Evolutionary conservation across 2,888 invertebrate species (phyloP).

Genomic region (Lasioglossum pauxillum): DNA sequence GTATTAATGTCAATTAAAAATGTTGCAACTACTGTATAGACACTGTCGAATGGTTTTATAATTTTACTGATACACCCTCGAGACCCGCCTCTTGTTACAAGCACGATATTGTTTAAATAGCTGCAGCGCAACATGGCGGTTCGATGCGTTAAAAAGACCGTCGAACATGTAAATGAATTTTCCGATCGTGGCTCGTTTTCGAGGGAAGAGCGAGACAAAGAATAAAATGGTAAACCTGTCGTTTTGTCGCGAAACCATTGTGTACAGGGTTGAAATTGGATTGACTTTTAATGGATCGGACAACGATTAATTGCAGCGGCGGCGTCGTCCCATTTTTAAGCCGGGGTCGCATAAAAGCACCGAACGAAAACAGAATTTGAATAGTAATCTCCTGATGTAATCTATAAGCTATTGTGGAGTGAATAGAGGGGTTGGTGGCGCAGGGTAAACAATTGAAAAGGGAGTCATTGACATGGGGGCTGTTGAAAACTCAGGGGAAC

Average conservation of each 20-base stretch:
- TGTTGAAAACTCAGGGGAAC: slow-evolving; percentile 76
- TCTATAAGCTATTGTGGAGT: slow-evolving; percentile 45
- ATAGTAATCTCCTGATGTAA: slow-evolving; percentile 51
- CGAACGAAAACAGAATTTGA: slow-evolving; percentile 45
- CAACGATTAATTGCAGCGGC: slow-evolving; percentile 29
- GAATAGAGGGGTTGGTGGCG: slow-evolving; percentile 59
- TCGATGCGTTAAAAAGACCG: background rate
- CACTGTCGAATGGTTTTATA: background rate
- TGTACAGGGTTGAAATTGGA: background rate
- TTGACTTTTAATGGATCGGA: slow-evolving; percentile 17
- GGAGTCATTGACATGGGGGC: slow-evolving; percentile 75
- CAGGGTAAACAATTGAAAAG: slow-evolving; percentile 77
- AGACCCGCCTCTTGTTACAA: background rate
- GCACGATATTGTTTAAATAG: background rate
- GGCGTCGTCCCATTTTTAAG: slow-evolving; percentile 16
- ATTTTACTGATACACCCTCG: background rate
- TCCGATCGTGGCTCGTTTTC: background rate
- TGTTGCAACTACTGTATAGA: no score
- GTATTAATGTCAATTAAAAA: no score
- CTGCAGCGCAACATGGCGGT: no score
- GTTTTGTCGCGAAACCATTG: slow-evolving; percentile 9
- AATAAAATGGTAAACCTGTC: slow-evolving; percentile 9
- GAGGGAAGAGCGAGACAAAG: background rate
- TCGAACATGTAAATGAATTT: background rate
- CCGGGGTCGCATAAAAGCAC: slow-evolving; percentile 16